Conservation (phyloP, 2,113 vertebrate species). For the Scophthalmus maximus region DNA sequence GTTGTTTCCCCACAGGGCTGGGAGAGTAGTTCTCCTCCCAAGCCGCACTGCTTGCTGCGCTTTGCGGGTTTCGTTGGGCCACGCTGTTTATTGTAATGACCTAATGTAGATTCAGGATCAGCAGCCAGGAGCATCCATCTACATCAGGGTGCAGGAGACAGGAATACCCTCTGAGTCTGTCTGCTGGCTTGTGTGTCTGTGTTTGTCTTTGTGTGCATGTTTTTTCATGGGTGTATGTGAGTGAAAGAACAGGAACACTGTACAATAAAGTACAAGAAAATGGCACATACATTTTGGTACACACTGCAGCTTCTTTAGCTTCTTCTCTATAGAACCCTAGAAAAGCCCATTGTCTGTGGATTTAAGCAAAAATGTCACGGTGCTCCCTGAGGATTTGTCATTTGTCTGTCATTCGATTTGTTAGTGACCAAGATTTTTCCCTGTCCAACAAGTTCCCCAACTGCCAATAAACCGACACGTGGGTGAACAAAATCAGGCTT, state of each 20-base stretch:
- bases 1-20: conserved; percentile 61
- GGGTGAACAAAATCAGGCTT: neutral
- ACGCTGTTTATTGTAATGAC: conserved; percentile 78
- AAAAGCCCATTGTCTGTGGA: neutral
- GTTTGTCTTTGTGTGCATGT: conserved; percentile 23
- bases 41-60: conserved; percentile 51
- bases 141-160: conserved; percentile 74
- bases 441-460: neutral
- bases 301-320: neutral
- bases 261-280: neutral
- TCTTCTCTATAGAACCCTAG: no score
- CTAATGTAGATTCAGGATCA: conserved; percentile 80
- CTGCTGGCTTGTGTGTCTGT: conserved; percentile 45
- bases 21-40: conserved; percentile 55
- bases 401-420: neutral
- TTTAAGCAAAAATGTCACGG: neutral
- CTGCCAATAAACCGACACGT: neutral
- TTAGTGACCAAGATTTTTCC: neutral
- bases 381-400: neutral
- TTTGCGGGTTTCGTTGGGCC: conserved; percentile 38
- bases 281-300: neutral
- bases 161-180: conserved; percentile 61
- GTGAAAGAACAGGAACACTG: neutral
- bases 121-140: conserved; percentile 76
- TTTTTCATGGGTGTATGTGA: no score